These are phyloP conservation scores for Heliocidaris erythrogramma DNA, from an alignment of 35 echinoderm and acorn worm species.

Conservation along the genomic window DNA sequence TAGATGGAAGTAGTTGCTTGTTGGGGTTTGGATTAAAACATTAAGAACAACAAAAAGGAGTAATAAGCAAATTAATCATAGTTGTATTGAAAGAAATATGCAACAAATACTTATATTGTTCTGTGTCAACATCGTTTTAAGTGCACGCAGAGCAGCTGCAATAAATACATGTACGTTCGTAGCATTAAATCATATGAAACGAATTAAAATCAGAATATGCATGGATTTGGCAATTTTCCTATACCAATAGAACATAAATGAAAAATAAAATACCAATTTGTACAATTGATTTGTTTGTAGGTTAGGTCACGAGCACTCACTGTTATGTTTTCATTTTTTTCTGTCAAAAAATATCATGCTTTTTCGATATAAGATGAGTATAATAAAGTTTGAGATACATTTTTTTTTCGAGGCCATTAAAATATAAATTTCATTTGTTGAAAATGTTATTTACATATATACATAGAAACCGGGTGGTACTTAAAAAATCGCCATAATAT, in stretches of 20 bases:
- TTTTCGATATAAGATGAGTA: constrained; percentile 17
- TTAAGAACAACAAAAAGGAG: not conserved
- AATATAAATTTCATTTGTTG: constrained; percentile 28
- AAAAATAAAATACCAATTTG: constrained; percentile 12
- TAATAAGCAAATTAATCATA: not conserved
- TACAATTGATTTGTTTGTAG: constrained; percentile 12
- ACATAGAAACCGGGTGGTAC: constrained; percentile 5
- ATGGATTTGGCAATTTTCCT: not conserved
- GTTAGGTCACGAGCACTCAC: not conserved
- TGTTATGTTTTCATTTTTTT: not conserved
- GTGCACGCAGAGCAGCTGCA: constrained; percentile 29
- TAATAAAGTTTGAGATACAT: constrained; percentile 30
- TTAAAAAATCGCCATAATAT: constrained; percentile 21
- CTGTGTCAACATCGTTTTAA: not conserved
- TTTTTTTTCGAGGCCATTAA: constrained; percentile 31
- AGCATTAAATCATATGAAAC: not conserved
- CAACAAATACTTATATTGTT: not conserved
- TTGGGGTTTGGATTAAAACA: no score
- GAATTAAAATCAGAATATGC: constrained; percentile 8
- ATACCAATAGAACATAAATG: constrained; percentile 6
- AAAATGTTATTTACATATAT: constrained; percentile 39
- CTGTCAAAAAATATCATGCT: constrained; percentile 9
- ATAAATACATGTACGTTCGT: not conserved
- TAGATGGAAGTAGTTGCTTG: no score
- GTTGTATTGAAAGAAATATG: not conserved